A percentile compares a stretch with the other conserved stretches of the same genome.
Conservation (phyloP, 2,888 invertebrate species). For the Xylota sylvarum region DNA sequence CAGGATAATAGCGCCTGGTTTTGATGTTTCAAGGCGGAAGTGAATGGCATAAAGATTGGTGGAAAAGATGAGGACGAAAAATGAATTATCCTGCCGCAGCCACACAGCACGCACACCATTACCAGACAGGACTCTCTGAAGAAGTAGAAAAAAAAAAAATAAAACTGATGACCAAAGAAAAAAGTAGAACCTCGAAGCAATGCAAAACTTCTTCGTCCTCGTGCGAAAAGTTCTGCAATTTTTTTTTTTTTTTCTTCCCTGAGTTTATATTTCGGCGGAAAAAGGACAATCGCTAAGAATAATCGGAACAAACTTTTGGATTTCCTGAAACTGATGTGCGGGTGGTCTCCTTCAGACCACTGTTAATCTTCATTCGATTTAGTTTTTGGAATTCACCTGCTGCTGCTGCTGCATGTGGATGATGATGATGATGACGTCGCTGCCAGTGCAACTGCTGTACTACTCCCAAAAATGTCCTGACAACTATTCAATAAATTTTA, state of each 20-base stretch:
- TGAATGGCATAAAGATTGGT: slow-evolving; percentile 73
- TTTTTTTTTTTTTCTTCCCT: slow-evolving; percentile 14
- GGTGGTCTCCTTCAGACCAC: slow-evolving; percentile 29
- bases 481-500: slow-evolving; percentile 70
- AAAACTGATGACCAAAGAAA: slow-evolving; percentile 70
- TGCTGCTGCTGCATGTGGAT: slow-evolving; percentile 65
- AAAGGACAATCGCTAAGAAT: slow-evolving; percentile 66
- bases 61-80: slow-evolving; percentile 72
- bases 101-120: slow-evolving; percentile 14
- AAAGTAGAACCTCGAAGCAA: slow-evolving; percentile 65
- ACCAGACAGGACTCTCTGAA: not conserved
- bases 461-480: slow-evolving; percentile 25
- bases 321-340: slow-evolving; percentile 69
- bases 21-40: slow-evolving; percentile 74
- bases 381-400: slow-evolving; percentile 67
- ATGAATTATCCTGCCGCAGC: slow-evolving; percentile 74
- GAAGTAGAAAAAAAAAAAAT: slow-evolving; percentile 12
- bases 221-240: slow-evolving; percentile 29
- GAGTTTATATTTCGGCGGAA: slow-evolving; percentile 43
- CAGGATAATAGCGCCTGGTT: slow-evolving; percentile 73
- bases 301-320: slow-evolving; percentile 75
- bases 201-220: slow-evolving; percentile 69
- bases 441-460: slow-evolving; percentile 37
- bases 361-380: slow-evolving; percentile 74
- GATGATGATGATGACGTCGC: slow-evolving; percentile 31